Evolutionary conservation across 2,113 vertebrate species (phyloP).

Genomic region (cat (Felis catus)): F.catus_Fca126_mat1.0 CM031421.1:44662501-44663000

Average conservation of each 20-base stretch:
- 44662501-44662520: neutral
- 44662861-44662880: neutral
- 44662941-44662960: neutral
- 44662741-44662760: neutral
- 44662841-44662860: neutral
- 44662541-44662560: neutral
- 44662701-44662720: neutral
- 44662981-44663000: neutral
- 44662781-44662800: neutral
- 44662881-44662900: neutral
- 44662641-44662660: neutral
- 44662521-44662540: neutral
- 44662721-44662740: neutral
- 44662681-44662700: neutral
- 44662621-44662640: neutral
- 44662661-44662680: neutral
- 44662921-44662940: neutral
- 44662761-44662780: neutral
- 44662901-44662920: neutral
- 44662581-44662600: neutral
- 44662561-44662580: neutral
- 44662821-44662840: neutral
- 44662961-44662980: neutral
- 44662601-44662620: neutral
- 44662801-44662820: neutral